Conservation (phyloP, 1,140 invertebrate species). For the Rhynchophorus ferrugineus region DNA sequence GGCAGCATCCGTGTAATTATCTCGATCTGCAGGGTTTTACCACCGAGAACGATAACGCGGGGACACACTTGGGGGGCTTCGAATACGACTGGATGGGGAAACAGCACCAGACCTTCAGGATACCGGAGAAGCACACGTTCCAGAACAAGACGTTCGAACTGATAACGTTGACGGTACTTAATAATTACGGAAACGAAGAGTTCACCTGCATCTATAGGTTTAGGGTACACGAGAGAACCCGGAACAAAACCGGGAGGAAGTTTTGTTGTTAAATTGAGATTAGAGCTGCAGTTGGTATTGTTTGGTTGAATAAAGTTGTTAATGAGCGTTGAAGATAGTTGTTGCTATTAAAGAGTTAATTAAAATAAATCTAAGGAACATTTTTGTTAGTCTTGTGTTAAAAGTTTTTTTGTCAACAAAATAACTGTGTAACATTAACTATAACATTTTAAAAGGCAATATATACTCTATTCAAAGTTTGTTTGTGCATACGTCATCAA, state of each 20-base stretch:
- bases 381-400: too few relatives aligned
- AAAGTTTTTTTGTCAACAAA: too few relatives aligned
- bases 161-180: constrained; percentile 22
- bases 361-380: too few relatives aligned
- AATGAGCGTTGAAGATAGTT: neutral
- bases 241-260: too few relatives aligned
- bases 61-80: constrained; percentile 21
- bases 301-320: too few relatives aligned
- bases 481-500: too few relatives aligned
- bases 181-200: constrained; percentile 25
- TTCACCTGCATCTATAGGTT: constrained; percentile 29
- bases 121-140: constrained; percentile 5
- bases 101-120: constrained; percentile 26
- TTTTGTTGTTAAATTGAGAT: too few relatives aligned
- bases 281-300: too few relatives aligned
- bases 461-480: neutral
- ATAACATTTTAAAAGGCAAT: neutral
- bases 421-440: too few relatives aligned
- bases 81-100: constrained; percentile 18
- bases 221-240: constrained; percentile 19
- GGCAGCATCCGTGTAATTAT: neutral
- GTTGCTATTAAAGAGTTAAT: too few relatives aligned
- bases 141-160: constrained; percentile 20
- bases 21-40: constrained; percentile 15
- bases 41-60: neutral